Conservation (phyloP, 2,888 invertebrate species). For the Periphyllus acericola region DNA sequence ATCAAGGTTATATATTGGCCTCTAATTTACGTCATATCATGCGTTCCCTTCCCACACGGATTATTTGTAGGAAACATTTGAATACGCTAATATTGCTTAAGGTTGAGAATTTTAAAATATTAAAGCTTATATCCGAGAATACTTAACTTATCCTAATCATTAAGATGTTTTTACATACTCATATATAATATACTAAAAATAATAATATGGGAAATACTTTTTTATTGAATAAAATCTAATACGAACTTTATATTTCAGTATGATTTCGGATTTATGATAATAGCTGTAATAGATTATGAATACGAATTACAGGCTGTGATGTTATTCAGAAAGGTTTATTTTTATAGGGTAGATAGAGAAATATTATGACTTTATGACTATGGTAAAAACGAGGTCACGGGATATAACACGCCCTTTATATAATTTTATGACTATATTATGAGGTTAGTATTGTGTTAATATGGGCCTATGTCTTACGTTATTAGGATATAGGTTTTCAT, state of each 20-base stretch:
- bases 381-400: slow-evolving; percentile 48
- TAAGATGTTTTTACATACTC: too few species aligned
- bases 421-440: background rate
- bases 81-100: slow-evolving; percentile 14
- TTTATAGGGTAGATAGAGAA: background rate
- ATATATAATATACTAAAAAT: too few species aligned
- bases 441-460: background rate
- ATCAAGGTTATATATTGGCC: slow-evolving; percentile 62
- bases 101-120: slow-evolving; percentile 35
- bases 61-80: slow-evolving; percentile 25
- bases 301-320: background rate
- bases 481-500: background rate
- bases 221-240: background rate
- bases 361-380: background rate
- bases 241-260: background rate
- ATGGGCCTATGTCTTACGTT: background rate
- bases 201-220: background rate
- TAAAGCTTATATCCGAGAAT: background rate
- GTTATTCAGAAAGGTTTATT: background rate
- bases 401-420: slow-evolving; percentile 46
- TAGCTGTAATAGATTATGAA: background rate
- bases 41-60: slow-evolving; percentile 34
- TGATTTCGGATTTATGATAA: background rate
- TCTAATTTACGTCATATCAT: slow-evolving; percentile 58
- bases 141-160: background rate